Base-by-base conservation (phyloP, 2,113 vertebrate species). In the Lathamus discolor region DNA sequence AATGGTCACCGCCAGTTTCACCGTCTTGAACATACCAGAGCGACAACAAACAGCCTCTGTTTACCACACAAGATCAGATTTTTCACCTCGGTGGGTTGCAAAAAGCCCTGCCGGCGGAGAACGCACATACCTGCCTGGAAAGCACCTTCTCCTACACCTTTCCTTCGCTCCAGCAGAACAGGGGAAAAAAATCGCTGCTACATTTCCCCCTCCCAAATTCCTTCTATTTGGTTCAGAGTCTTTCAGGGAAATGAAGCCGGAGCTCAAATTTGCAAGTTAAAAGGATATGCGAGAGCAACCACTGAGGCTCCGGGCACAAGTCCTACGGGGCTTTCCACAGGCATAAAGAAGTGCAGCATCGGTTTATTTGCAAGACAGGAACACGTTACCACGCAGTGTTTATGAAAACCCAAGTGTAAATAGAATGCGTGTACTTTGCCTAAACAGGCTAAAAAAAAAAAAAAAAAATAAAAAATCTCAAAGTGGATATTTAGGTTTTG, bases 241-340 rank as follows among this genome's bases (percentile, higher is more conserved):
- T 16, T 62, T 31, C 39, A 63, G 25, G 41, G 7, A 70, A 54
- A 12, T 1, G 11, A 75, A 28, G 10, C 6, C 2, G 6, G 10
- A 69, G 29, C 46, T 73, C 19, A 14, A 49, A 66, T 81, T 75
- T 48, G 24, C 46, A 83, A 86, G 46, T 77, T 41, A 85, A 92
- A 85, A 54, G 22, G 79, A 37, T 2, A 51, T 0, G 1, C 1
- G 3, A 73, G 20, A 48, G 11, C 39, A 66, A 13, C 27, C 52
- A 19, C 0, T 15, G 8, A 48, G 24, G 25, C 8, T 11, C 9
- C 33, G 19, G 1, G 17, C 48, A 7, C 12, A 72, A 35, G 6
- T 18, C 24, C 23, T 7, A 4, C 2, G 9, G 31, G 11, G 48
- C 49, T 74, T 63, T 70, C 44, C 4, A 16, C 7, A 22, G 19